Evolutionary conservation across 2,888 invertebrate genomes (phyloP), one percentile per base, ranked within the genome.

Genomic region (Xylota segnis): DNA sequence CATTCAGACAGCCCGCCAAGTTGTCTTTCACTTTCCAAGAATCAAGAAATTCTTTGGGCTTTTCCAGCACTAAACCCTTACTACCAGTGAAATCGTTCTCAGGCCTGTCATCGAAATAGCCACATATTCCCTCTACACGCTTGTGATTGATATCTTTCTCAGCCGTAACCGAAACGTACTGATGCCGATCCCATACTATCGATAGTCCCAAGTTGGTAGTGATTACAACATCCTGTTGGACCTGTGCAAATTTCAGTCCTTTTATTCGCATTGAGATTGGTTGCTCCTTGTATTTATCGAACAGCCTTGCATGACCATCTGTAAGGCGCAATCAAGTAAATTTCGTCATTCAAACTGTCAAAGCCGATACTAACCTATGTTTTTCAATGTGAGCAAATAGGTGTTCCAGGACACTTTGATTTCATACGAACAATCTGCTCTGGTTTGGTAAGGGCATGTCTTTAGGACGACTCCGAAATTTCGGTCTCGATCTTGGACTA

Each of bases 41-140:
- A 83, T 92, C 92, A 9, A 90, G 88, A 82, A 92, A 92, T 4
- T 92, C 90, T 68, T 92, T 90, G 0, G 90, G 88, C 0, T 92
- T 91, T 76, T 90, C 90, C 52, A 93, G 93, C 2, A 92, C 88
- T 0, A 90, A 92, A 0, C 95, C 95, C 34, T 95, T 95, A 88
- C 94, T 94, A 0, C 94, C 94, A 37, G 92, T 91, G 87, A 96
- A 93, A 90, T 98, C 97, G 89, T 97, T 96, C 6, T 92, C 92
- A 5, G 93, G 91, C 88, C 95, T 93, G 0, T 96, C 96, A 90
- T 98, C 96, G 88, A 96, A 92, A 0, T 93, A 93, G 0, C 98
- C 98, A 90, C 98, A 98, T 0, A 98, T 93, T 71, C 98, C 98
- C 83, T 95, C 95, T 0, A 97, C 96, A 89, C 95, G 94, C 93